Evolutionary conservation across 2,113 vertebrate species (phyloP), one percentile per base, ranked within the genome.

Genomic region (Dinomys branickii): DNA sequence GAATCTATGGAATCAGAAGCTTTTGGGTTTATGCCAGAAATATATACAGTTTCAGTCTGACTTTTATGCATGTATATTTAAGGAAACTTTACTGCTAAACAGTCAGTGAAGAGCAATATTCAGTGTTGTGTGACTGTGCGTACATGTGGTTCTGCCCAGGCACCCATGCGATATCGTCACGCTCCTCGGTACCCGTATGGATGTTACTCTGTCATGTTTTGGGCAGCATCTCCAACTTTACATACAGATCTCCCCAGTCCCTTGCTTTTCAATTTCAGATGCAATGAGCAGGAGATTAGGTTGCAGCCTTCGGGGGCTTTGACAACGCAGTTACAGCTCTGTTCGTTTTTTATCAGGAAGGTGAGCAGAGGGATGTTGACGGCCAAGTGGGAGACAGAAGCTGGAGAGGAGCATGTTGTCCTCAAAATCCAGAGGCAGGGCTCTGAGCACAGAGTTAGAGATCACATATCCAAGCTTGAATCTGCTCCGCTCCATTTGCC

Each of bases 321-420:
- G 81, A 87, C 80, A 69, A 44, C 73, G 61, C 0, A 22, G 26
- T 63, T 33, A 69, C 22, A 73, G 38, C 3, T 54, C n/a, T 33
- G 47, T 41, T 59, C 41, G 35, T 78, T 95, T 95, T 87, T 95
- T 90, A 81, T 82, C 28, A 52, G 38, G 35, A 78, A 81, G 82
- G 33, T 58, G 47, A 95, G 22, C 3, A 54, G 44, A 88, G 77
- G 35, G 63, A 80, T 61, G 7, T 3, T 81, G 83, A 54, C 19
- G 28, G 1, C 33, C 24, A 44, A 41, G 16, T 73, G 3, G 38
- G 9, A 41, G 41, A 59, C 86, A 54, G 75, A 33, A 77, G 28
- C 75, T 61, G 44, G 58, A 65, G n/a, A 88, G 30, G 52, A 65
- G 24, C 5, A 26, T 0, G 1, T 38, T 26, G 2, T 33, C 24